phyloP scores from a whole-genome alignment of 2,113 vertebrate species.

The Scophthalmus maximus region DNA sequence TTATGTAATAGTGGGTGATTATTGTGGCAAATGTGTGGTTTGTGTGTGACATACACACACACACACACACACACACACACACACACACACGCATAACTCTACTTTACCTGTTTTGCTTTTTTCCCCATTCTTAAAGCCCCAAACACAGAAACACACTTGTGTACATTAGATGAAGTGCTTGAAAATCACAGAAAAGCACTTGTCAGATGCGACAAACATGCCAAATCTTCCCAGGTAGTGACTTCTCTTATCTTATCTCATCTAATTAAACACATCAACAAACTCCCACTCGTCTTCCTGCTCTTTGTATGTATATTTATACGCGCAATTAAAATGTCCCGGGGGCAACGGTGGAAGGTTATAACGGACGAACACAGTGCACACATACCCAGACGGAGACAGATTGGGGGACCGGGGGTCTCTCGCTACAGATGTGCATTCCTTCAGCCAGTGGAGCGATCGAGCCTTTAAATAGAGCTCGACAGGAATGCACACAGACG shows the following conservation, averaged over 20 bases:
- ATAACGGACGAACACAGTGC: constrained; percentile 14
- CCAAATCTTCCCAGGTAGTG: no score
- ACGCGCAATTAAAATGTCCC: constrained; percentile 15
- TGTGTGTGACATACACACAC: no score
- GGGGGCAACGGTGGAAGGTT: constrained; percentile 6
- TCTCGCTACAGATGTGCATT: constrained; percentile 75
- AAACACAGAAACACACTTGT: constrained; percentile 17
- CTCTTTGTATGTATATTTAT: constrained; percentile 38
- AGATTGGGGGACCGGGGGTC: constrained; percentile 49
- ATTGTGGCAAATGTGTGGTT: no score
- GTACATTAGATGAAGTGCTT: constrained; percentile 11
- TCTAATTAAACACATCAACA: no score
- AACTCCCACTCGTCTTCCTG: constrained; percentile 45
- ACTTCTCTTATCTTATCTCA: no score
- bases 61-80: no score
- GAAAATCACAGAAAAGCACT: constrained; percentile 47
- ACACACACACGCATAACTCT: no score
- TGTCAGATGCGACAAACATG: constrained; percentile 8
- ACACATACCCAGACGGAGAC: constrained; percentile 20
- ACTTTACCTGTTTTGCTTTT: constrained; percentile 10
- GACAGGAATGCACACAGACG: constrained; percentile 74
- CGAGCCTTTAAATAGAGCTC: constrained; percentile 71
- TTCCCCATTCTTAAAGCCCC: neutral
- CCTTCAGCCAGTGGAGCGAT: constrained; percentile 60
- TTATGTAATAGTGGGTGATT: no score